Evolutionary conservation across 2,888 invertebrate genomes (phyloP).

Genomic region (Hyles lineata): DNA sequence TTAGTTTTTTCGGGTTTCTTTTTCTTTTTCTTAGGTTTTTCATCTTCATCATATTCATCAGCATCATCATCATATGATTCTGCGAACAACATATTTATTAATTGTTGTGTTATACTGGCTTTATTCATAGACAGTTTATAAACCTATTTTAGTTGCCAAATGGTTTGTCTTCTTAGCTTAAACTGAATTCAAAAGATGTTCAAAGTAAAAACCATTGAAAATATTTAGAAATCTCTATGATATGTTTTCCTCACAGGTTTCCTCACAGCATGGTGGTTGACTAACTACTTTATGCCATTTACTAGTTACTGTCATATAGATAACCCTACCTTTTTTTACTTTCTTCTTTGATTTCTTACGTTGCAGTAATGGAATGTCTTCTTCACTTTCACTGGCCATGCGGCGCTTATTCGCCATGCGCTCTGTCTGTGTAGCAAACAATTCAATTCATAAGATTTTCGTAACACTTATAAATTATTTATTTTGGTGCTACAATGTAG

Average conservation of each 20-base stretch:
- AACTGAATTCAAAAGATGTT: too few relatives aligned
- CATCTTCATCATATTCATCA: constrained; percentile 83
- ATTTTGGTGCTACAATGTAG: too few relatives aligned
- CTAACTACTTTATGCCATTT: too few relatives aligned
- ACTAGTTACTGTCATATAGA: background rate
- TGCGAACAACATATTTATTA: constrained; percentile 39
- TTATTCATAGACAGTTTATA: too few relatives aligned
- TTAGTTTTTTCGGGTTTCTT: constrained; percentile 67
- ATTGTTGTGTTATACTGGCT: background rate
- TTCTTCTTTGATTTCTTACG: constrained; percentile 88
- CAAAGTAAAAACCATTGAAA: too few relatives aligned
- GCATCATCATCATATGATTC: constrained; percentile 85
- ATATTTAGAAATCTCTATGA: too few relatives aligned
- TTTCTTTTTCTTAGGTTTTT: constrained; percentile 85
- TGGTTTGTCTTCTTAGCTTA: too few relatives aligned
- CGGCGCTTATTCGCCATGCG: constrained; percentile 65
- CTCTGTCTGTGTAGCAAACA: constrained; percentile 50
- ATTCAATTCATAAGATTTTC: background rate
- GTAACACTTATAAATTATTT: too few relatives aligned
- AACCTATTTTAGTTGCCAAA: too few relatives aligned
- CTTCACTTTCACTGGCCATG: constrained; percentile 86
- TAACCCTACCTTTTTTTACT: constrained; percentile 82
- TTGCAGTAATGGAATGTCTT: constrained; percentile 89
- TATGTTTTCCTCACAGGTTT: too few relatives aligned
- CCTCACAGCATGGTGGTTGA: too few relatives aligned